phyloP scores from a whole-genome alignment of 2,797 vertebrate genomes.

The Glyptemys insculpta region DNA sequence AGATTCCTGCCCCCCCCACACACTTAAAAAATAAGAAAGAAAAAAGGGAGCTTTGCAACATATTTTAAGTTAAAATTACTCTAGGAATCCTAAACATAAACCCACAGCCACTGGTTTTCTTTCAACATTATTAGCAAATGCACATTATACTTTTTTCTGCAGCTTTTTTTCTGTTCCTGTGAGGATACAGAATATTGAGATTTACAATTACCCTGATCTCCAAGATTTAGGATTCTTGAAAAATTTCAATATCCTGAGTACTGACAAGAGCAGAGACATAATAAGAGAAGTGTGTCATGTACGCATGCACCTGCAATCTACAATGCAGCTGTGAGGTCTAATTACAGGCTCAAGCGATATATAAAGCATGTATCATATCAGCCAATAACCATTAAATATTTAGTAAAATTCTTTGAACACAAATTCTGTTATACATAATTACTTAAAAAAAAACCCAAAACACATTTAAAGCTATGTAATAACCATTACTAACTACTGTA shows the following conservation, averaged over 20 bases:
- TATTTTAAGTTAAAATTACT: not conserved
- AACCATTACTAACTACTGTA: not conserved
- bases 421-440: not conserved
- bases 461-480: accelerated
- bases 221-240: not conserved
- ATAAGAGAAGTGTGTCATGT: constrained; percentile 11
- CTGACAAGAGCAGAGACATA: constrained; percentile 13
- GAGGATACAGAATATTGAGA: not conserved
- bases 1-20: not conserved
- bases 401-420: constrained; percentile 9
- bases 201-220: not conserved
- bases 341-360: constrained; percentile 62
- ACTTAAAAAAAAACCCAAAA: not conserved
- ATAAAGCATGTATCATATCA: constrained; percentile 41
- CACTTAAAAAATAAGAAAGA: not conserved
- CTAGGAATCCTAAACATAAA: not conserved
- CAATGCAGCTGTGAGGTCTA: constrained; percentile 50
- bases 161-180: not conserved
- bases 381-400: constrained; percentile 29
- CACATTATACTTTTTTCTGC: not conserved
- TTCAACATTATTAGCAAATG: accelerated
- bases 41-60: not conserved
- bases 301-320: constrained; percentile 59
- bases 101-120: not conserved
- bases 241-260: not conserved